Conservation (phyloP, 2,888 invertebrate genomes). For the Acrocera orbiculus region DNA sequence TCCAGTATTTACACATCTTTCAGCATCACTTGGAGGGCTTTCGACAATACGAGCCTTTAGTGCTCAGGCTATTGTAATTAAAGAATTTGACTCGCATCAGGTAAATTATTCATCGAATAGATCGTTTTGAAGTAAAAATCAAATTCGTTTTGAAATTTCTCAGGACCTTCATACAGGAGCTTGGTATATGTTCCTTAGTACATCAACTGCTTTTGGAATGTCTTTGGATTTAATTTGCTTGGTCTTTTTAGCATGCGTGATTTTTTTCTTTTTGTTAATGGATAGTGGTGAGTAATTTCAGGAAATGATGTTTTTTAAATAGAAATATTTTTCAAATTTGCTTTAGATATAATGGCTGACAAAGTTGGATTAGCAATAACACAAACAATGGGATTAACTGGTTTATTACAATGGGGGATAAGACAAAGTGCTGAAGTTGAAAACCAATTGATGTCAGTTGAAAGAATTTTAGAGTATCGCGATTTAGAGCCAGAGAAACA, state of each 20-base stretch:
- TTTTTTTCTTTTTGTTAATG: conserved; percentile 40
- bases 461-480: conserved; percentile 52
- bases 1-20: conserved; percentile 62
- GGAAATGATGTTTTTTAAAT: too few relatives aligned
- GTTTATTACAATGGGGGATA: conserved; percentile 52
- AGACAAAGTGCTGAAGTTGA: conserved; percentile 53
- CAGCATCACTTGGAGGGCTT: conserved; percentile 54
- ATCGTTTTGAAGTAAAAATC: too few relatives aligned
- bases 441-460: conserved; percentile 50
- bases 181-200: conserved; percentile 46
- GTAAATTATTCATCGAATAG: too few relatives aligned
- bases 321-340: too few relatives aligned
- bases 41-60: conserved; percentile 55
- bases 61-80: conserved; percentile 42
- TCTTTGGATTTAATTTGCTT: conserved; percentile 47
- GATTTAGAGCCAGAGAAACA: conserved; percentile 26
- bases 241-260: conserved; percentile 43
- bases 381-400: conserved; percentile 33
- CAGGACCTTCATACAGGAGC: conserved; percentile 47
- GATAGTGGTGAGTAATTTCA: too few relatives aligned
- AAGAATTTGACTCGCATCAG: conserved; percentile 42
- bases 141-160: too few relatives aligned
- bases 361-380: conserved; percentile 37
- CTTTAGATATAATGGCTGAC: conserved; percentile 23
- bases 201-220: conserved; percentile 46